These are phyloP conservation scores for Cheilosia vernalis DNA, from an alignment of 2,888 invertebrate genomes.

Conservation along the genomic window DNA sequence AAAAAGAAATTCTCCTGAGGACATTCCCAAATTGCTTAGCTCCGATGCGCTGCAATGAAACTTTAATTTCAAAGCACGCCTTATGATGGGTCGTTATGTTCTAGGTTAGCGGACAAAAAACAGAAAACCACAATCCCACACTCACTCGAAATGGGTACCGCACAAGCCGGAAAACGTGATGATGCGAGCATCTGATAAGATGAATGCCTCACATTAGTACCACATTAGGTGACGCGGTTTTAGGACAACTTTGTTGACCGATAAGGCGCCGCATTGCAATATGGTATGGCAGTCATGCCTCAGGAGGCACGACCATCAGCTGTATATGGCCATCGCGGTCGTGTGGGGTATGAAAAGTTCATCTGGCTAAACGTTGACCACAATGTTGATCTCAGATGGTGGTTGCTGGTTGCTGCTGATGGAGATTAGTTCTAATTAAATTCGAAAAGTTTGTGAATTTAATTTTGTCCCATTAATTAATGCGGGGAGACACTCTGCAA, in stretches of 20 bases:
- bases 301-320: constrained; percentile 27
- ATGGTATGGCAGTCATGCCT: constrained; percentile 15
- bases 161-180: constrained; percentile 58
- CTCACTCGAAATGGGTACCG: not conserved
- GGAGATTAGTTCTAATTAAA: constrained; percentile 44
- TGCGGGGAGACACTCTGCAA: not conserved
- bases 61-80: constrained; percentile 69
- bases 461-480: constrained; percentile 20
- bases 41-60: constrained; percentile 31
- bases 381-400: constrained; percentile 26
- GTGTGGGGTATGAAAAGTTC: constrained; percentile 25
- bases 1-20: constrained; percentile 46
- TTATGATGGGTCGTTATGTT: constrained; percentile 40
- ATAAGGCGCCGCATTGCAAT: constrained; percentile 40
- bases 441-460: constrained; percentile 47
- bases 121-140: not conserved
- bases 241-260: constrained; percentile 62
- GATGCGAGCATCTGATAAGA: constrained; percentile 68
- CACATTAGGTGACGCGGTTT: constrained; percentile 54
- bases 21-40: constrained; percentile 58
- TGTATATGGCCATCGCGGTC: constrained; percentile 9
- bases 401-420: not conserved
- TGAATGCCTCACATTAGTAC: constrained; percentile 52
- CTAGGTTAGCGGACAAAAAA: constrained; percentile 2
- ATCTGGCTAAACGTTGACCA: constrained; percentile 48